Evolutionary conservation across 2,888 invertebrate species (phyloP).

Genomic region (Eudasyphora cyanicolor): DNA sequence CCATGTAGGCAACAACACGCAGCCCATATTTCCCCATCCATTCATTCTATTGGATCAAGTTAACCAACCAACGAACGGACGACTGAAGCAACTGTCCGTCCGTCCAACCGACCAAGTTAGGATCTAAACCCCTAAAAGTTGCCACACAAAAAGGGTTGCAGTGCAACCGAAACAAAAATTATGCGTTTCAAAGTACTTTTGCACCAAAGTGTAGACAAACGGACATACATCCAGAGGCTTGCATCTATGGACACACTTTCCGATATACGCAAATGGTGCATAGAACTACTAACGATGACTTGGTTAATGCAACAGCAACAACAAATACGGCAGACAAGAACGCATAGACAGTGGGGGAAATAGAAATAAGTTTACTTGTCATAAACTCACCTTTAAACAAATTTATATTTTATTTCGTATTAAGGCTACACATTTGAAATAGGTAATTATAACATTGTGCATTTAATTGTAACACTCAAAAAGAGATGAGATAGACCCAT

Average conservation of each 20-base stretch:
- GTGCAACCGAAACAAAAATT: constrained; percentile 35
- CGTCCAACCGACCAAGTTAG: too few relatives aligned
- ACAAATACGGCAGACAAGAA: background rate
- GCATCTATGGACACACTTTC: too few relatives aligned
- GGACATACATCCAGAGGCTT: background rate
- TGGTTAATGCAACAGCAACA: background rate
- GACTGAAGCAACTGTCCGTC: too few relatives aligned
- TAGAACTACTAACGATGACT: background rate
- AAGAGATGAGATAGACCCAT: too few relatives aligned
- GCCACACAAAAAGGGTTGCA: constrained; percentile 25
- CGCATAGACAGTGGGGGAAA: background rate
- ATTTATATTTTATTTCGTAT: too few relatives aligned
- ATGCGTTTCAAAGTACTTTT: constrained; percentile 50
- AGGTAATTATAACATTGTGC: too few relatives aligned
- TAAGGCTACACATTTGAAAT: too few relatives aligned
- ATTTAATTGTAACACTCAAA: too few relatives aligned
- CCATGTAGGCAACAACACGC: background rate
- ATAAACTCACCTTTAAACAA: too few relatives aligned
- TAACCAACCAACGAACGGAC: too few relatives aligned
- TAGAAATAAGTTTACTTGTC: background rate
- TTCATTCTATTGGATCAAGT: background rate
- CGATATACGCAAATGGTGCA: background rate
- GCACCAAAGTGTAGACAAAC: background rate
- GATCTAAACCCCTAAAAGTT: constrained; percentile 21
- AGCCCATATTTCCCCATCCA: background rate